Conservation (phyloP, 2,797 vertebrate genomes). For the Paramormyrops hopkinsi region DNA sequence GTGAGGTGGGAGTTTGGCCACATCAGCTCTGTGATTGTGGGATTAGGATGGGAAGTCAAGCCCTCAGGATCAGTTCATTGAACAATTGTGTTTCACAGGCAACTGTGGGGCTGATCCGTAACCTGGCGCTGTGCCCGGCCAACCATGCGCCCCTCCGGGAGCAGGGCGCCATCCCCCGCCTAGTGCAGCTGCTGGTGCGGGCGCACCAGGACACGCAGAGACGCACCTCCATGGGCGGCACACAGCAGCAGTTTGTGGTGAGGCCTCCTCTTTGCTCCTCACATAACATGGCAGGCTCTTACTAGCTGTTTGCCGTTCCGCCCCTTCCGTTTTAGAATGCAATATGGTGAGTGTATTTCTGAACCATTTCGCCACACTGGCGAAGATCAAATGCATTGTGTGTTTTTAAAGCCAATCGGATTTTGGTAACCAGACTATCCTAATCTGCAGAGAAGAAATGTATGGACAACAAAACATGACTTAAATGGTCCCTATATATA, state of each 20-base stretch:
- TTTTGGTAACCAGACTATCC: not conserved
- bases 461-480: not conserved
- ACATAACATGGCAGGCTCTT: not conserved
- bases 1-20: slow-evolving; percentile 43
- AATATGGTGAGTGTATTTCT: not conserved
- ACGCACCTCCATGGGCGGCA: slow-evolving; percentile 95
- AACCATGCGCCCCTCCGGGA: slow-evolving; percentile 94
- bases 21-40: not conserved
- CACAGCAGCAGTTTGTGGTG: slow-evolving; percentile 97
- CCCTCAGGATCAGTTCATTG: not conserved
- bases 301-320: not conserved
- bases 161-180: slow-evolving; percentile 89
- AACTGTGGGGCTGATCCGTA: slow-evolving; percentile 93
- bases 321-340: not conserved
- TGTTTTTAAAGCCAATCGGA: not conserved
- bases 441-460: not conserved
- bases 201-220: slow-evolving; percentile 97
- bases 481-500: not conserved
- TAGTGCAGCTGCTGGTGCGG: slow-evolving; percentile 90
- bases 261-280: slow-evolving; percentile 21
- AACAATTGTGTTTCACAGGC: slow-evolving; percentile 59
- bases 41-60: not conserved
- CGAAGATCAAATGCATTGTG: not conserved
- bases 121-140: slow-evolving; percentile 91
- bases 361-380: not conserved